These are phyloP conservation scores for Ochropleura plecta DNA, from an alignment of 2,888 invertebrate species.

Conservation along the genomic window DNA sequence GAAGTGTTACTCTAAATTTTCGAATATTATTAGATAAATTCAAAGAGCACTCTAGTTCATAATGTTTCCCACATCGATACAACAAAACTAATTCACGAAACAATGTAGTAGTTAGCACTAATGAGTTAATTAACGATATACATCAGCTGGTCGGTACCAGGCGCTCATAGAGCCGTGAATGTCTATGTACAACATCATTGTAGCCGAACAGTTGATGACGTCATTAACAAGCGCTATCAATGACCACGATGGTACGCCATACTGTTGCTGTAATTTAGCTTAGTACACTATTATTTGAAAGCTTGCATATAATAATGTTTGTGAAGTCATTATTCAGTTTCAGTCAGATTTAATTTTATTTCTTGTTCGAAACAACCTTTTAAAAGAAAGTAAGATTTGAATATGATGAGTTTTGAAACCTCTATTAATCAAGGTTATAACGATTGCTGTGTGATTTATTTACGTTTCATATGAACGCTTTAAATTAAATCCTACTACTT, in stretches of 20 bases:
- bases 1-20: not conserved
- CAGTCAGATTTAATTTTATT: not conserved
- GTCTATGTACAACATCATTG: conserved; percentile 23
- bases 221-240: conserved; percentile 42
- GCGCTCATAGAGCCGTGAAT: conserved; percentile 14
- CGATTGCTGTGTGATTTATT: not conserved
- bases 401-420: not conserved
- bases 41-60: not conserved
- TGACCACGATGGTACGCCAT: conserved; percentile 1
- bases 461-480: not conserved
- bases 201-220: conserved; percentile 6
- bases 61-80: conserved; percentile 18
- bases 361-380: not conserved
- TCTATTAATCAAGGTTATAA: not conserved
- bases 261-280: not conserved
- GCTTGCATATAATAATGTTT: not conserved
- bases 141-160: conserved; percentile 14
- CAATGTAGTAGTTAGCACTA: conserved; percentile 33
- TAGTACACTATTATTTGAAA: not conserved
- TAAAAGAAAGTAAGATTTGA: not conserved
- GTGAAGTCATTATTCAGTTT: not conserved
- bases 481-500: not conserved
- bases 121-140: conserved; percentile 36
- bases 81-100: conserved; percentile 18
- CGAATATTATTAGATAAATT: not conserved